Evolutionary conservation across 2,113 vertebrate species (phyloP).

Genomic region (Pungitius pungitius): DNA sequence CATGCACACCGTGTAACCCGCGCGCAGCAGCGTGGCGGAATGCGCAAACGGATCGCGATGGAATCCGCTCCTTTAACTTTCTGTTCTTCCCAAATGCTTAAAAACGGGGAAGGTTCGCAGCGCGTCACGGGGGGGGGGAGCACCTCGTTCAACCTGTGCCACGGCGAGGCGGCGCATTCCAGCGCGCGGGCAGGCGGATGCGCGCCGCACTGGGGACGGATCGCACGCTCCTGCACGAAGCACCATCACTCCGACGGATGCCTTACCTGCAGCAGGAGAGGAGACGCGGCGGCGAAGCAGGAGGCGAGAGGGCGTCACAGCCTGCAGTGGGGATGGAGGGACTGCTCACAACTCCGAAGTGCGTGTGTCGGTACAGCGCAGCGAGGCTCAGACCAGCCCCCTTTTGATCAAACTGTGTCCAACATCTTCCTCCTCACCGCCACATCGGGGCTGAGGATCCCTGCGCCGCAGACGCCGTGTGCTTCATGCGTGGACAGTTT

Average conservation of each 20-base stretch:
- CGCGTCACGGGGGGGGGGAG: neutral
- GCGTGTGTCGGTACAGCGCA: conserved; percentile 44
- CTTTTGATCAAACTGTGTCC: conserved; percentile 39
- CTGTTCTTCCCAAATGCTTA: neutral
- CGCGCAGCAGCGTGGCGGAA: conserved; percentile 25
- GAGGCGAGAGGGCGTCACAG: neutral
- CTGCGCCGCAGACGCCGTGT: neutral
- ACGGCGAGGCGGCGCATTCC: neutral
- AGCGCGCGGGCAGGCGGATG: neutral
- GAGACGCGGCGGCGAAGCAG: conserved; percentile 16
- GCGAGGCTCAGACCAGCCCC: conserved; percentile 63
- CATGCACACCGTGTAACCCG: neutral
- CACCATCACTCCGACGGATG: conserved; percentile 46
- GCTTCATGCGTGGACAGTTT: neutral
- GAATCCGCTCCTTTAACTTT: conserved; percentile 29
- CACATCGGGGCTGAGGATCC: neutral
- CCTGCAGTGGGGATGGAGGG: conserved; percentile 34
- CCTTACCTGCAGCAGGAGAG: conserved; percentile 65
- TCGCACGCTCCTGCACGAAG: conserved; percentile 17
- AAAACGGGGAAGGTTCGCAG: neutral
- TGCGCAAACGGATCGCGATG: conserved; percentile 23
- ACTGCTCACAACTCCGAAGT: conserved; percentile 58
- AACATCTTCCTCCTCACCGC: conserved; percentile 31
- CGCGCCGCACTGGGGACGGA: conserved; percentile 4
- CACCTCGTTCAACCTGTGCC: neutral